A percentile compares a stretch with the other conserved stretches of the same genome.
Conservation (phyloP, 2,888 invertebrate species). For the Oxycera nigricornis region DNA sequence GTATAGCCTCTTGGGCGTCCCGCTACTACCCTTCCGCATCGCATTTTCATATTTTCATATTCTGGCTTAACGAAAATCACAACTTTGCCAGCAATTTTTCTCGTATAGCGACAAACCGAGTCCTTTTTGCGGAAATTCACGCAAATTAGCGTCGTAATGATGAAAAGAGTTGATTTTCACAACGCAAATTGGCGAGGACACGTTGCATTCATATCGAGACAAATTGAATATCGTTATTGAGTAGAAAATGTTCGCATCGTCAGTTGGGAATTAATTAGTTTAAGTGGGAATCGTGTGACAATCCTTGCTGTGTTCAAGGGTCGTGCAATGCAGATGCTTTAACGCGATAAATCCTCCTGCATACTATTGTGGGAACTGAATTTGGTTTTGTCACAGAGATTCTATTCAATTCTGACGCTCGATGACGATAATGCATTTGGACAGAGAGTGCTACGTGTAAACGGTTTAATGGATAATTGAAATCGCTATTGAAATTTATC, state of each 20-base stretch:
- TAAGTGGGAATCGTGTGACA: not conserved
- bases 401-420: too few relatives aligned
- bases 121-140: constrained; percentile 13
- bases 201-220: not conserved
- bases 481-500: too few relatives aligned
- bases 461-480: too few relatives aligned
- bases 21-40: not conserved
- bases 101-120: not conserved
- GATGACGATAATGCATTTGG: too few relatives aligned
- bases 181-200: not conserved
- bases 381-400: too few relatives aligned
- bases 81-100: not conserved
- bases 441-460: too few relatives aligned
- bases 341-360: too few relatives aligned
- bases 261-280: constrained; percentile 11
- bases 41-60: not conserved
- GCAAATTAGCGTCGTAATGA: constrained; percentile 10
- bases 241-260: not conserved
- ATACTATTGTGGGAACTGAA: too few relatives aligned
- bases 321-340: too few relatives aligned
- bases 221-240: constrained; percentile 18
- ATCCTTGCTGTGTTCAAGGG: not conserved
- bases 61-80: constrained; percentile 2
- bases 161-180: not conserved
- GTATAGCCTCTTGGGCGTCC: not conserved